A percentile compares a stretch with the other conserved stretches of the same genome.
These are phyloP conservation scores for Phlogophora meticulosa DNA, from an alignment of 2,888 invertebrate genomes.

Conservation along the genomic window DNA sequence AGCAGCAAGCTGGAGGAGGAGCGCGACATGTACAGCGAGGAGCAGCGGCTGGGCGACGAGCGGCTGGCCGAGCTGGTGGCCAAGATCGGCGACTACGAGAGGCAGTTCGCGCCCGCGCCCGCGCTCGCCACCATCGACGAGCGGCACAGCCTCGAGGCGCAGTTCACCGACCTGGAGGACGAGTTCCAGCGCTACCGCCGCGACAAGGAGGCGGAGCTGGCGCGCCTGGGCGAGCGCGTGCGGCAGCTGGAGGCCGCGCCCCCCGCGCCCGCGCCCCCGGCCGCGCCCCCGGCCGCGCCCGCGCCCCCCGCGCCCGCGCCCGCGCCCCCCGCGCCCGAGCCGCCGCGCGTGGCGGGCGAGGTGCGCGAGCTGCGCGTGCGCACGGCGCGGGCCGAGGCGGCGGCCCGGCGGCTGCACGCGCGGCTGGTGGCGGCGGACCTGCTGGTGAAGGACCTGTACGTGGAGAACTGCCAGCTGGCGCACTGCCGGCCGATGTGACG, in stretches of 20 bases:
- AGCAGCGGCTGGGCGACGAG: slow-evolving; percentile 94
- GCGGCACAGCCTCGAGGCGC: slow-evolving; percentile 82
- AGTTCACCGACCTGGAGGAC: slow-evolving; percentile 84
- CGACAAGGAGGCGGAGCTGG: slow-evolving; percentile 57
- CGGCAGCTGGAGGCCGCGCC: slow-evolving; percentile 77
- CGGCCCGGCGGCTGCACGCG: slow-evolving; percentile 85
- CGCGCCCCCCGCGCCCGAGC: slow-evolving; percentile 1
- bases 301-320: slow-evolving; percentile 14
- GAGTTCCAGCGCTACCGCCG: slow-evolving; percentile 64
- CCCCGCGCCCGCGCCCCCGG: slow-evolving; percentile 31
- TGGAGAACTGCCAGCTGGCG: slow-evolving; percentile 95
- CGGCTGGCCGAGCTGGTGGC: slow-evolving; percentile 94
- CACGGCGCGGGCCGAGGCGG: slow-evolving; percentile 85
- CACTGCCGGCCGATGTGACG: slow-evolving; percentile 71
- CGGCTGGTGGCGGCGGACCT: slow-evolving; percentile 94
- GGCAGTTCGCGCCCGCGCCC: slow-evolving; percentile 90
- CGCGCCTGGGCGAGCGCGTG: slow-evolving; percentile 53
- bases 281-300: slow-evolving; percentile 41
- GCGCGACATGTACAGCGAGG: slow-evolving; percentile 93
- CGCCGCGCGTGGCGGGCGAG: slow-evolving; percentile 77
- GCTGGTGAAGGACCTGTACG: slow-evolving; percentile 95
- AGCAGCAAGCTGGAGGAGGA: slow-evolving; percentile 95
- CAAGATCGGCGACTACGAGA: slow-evolving; percentile 95
- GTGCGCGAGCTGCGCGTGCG: slow-evolving; percentile 86
- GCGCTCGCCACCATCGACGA: slow-evolving; percentile 95